These are phyloP conservation scores for Lottia gigantea DNA, from an alignment of 2,888 invertebrate species.

Conservation along the genomic window DNA sequence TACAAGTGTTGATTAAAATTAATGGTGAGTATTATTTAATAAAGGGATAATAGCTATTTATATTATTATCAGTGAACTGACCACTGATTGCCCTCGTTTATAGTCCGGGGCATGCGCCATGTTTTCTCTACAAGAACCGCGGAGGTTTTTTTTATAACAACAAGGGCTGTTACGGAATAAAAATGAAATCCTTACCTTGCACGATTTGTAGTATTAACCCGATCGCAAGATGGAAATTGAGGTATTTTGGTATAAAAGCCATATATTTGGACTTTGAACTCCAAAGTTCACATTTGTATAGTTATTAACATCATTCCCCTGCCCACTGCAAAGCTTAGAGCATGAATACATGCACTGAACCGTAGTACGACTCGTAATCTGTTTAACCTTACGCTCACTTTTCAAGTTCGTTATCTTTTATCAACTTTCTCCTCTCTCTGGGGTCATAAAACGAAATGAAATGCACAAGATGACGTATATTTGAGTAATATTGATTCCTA, in stretches of 20 bases:
- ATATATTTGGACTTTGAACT: conserved; percentile 11
- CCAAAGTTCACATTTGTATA: conserved; percentile 8
- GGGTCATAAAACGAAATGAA: neutral
- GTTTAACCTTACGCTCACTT: conserved; percentile 31
- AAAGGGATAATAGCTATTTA: too few relatives aligned
- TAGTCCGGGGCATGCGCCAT: conserved; percentile 11
- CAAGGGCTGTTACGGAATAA: neutral
- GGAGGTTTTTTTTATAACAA: conserved; percentile 10
- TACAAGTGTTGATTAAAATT: too few relatives aligned
- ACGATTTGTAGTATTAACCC: conserved; percentile 5
- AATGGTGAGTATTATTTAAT: too few relatives aligned
- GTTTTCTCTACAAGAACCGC: conserved; percentile 7
- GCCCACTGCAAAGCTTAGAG: conserved; percentile 11
- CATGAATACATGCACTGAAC: conserved; percentile 26
- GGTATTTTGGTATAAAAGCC: conserved; percentile 11
- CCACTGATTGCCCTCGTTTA: conserved; percentile 9
- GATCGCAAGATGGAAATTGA: conserved; percentile 8
- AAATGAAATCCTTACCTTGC: neutral
- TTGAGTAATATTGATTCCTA: neutral
- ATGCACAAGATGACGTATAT: neutral
- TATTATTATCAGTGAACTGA: neutral
- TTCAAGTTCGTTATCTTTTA: conserved; percentile 12
- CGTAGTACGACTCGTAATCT: conserved; percentile 33
- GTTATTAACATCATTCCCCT: conserved; percentile 7
- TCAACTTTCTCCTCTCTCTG: neutral